phyloP scores from a whole-genome alignment of 2,797 vertebrate genomes.

The Austrolebias charrua region DNA sequence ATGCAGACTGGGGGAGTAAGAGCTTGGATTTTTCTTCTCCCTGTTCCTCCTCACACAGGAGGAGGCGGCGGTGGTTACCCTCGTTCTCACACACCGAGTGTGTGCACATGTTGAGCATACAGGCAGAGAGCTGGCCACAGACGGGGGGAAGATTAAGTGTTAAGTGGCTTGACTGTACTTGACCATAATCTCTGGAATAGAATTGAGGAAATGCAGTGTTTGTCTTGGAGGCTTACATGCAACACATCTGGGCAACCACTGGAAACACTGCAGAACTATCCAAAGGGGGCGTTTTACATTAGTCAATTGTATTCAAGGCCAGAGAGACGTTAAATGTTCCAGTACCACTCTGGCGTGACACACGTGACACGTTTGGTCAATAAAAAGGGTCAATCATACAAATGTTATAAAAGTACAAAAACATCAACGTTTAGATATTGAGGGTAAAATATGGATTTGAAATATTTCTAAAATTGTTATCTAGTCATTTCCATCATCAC shows the following conservation, averaged over 20 bases:
- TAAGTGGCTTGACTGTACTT: constrained; percentile 59
- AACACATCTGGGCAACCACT: constrained; percentile 40
- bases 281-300: constrained; percentile 41
- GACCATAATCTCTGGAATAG: constrained; percentile 62
- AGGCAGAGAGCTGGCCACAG: constrained; percentile 18
- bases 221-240: constrained; percentile 49
- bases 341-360: neutral
- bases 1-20: constrained; percentile 69
- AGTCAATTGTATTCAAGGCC: constrained; percentile 51
- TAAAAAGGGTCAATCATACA: constrained; percentile 16
- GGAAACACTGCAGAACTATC: constrained; percentile 58
- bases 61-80: constrained; percentile 43
- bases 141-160: constrained; percentile 57
- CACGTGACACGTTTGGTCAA: constrained; percentile 22
- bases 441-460: constrained; percentile 35
- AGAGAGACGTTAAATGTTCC: constrained; percentile 34
- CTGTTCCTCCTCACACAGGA: constrained; percentile 37
- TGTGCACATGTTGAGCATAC: constrained; percentile 33
- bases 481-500: constrained; percentile 47
- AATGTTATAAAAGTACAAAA: constrained; percentile 19
- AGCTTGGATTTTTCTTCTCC: constrained; percentile 44
- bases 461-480: constrained; percentile 43
- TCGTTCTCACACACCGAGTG: constrained; percentile 31
- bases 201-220: constrained; percentile 50
- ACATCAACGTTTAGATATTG: neutral